Percentiles rank a stretch among this genome's conserved stretches.
These are phyloP conservation scores for Orthonychiurus folsomi DNA, from an alignment of 2,888 invertebrate species.

Conservation along the genomic window DNA sequence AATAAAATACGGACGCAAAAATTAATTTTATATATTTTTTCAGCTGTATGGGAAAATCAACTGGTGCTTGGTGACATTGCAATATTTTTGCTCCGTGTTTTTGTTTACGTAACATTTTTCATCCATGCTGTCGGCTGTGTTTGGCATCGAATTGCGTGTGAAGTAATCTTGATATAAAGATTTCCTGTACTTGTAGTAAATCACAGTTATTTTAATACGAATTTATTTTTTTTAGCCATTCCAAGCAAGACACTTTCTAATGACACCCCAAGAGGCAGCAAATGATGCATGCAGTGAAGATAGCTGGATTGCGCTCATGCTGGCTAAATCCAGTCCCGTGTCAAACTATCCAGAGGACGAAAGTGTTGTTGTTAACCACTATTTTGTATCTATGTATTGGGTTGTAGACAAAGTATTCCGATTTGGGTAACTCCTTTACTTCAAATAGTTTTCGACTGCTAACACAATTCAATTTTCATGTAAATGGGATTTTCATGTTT, in stretches of 20 bases:
- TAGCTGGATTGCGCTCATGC: slow-evolving; percentile 24
- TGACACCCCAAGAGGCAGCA: slow-evolving; percentile 33
- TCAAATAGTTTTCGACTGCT: too few relatives aligned
- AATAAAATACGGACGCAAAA: too few relatives aligned
- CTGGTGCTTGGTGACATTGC: slow-evolving; percentile 32
- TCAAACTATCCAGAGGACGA: slow-evolving; percentile 17
- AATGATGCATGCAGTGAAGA: slow-evolving; percentile 23
- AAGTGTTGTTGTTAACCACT: slow-evolving; percentile 26
- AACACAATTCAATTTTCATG: too few relatives aligned
- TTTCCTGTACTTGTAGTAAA: background rate
- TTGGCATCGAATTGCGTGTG: slow-evolving; percentile 36
- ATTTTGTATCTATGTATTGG: slow-evolving; percentile 33
- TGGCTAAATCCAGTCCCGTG: background rate
- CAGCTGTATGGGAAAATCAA: slow-evolving; percentile 34
- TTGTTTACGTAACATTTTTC: slow-evolving; percentile 24
- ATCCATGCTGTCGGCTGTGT: slow-evolving; percentile 33
- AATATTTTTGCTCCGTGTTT: slow-evolving; percentile 29
- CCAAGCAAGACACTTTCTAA: slow-evolving; percentile 30
- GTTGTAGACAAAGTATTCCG: slow-evolving; percentile 25
- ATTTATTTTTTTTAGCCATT: slow-evolving; percentile 22
- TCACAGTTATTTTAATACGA: background rate
- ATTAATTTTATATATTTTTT: background rate
- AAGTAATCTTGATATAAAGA: slow-evolving; percentile 19
- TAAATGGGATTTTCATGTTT: too few relatives aligned
- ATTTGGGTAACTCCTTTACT: slow-evolving; percentile 38